Percentiles rank a stretch among this genome's conserved stretches.
phyloP scores from a whole-genome alignment of 2,113 vertebrate species.

The Eclectus roratus region DNA sequence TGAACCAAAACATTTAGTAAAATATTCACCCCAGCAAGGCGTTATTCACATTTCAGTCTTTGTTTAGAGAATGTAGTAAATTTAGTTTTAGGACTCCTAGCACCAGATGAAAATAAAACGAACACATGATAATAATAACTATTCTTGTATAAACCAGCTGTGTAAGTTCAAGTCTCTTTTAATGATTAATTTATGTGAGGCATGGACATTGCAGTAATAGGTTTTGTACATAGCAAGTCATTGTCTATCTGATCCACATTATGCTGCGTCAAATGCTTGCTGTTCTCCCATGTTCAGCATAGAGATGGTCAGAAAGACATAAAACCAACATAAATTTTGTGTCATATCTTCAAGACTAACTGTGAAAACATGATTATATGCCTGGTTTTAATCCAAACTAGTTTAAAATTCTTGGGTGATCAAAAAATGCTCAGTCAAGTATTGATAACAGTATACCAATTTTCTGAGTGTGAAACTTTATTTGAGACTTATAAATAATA shows the following conservation, averaged over 20 bases:
- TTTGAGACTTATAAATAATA: not conserved
- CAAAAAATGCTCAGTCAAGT: not conserved
- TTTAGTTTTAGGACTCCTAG: conserved; percentile 8
- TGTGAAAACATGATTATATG: not conserved
- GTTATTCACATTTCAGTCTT: not conserved
- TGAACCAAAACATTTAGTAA: not conserved
- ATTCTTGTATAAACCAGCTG: not conserved
- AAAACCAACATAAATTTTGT: not conserved
- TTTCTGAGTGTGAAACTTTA: not conserved
- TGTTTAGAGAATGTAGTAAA: not conserved
- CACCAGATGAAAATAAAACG: not conserved
- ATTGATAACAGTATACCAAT: not conserved
- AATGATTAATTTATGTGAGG: not conserved
- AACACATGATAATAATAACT: not conserved
- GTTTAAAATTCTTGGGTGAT: not conserved
- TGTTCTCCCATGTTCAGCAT: not conserved
- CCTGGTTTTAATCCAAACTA: not conserved
- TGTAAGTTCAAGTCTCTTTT: not conserved
- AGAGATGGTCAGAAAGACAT: not conserved
- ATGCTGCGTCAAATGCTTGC: not conserved
- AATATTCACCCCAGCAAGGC: not conserved
- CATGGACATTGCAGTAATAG: not conserved
- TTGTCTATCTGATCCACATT: not conserved
- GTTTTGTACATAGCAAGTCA: not conserved
- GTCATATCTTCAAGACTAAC: not conserved